These are phyloP conservation scores for Pomatostomus ruficeps DNA, from an alignment of 2,113 vertebrate genomes.

Conservation along the genomic window DNA sequence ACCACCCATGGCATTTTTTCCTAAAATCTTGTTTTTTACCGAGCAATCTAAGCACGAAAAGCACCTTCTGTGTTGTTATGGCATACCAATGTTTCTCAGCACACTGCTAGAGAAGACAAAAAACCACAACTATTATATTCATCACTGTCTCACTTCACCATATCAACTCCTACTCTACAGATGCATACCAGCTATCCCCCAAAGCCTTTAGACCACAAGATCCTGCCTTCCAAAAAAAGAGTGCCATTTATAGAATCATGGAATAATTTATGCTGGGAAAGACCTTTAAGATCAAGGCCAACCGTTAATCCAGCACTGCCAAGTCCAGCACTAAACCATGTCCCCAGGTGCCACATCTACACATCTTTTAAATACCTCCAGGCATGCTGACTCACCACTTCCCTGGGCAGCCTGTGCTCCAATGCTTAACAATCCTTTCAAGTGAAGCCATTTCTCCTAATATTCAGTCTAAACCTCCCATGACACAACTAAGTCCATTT, in stretches of 20 bases:
- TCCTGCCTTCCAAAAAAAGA: background rate
- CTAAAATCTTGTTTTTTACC: background rate
- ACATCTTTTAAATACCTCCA: background rate
- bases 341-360: background rate
- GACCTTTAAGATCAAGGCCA: background rate
- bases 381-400: background rate
- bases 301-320: background rate
- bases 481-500: background rate
- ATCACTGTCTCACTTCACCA: background rate
- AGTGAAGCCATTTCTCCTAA: background rate
- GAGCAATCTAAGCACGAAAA: background rate
- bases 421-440: fast-evolving
- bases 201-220: background rate
- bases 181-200: background rate
- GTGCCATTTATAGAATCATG: background rate
- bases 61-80: background rate
- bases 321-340: background rate
- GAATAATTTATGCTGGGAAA: background rate
- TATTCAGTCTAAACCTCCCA: background rate
- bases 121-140: background rate
- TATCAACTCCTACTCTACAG: background rate
- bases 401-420: background rate
- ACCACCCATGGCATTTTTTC: background rate
- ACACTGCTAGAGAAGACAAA: background rate
- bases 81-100: background rate